Evolutionary conservation across 1,140 invertebrate genomes (phyloP), one percentile per base, ranked within the genome.

Genomic region (Diorhabda sublineata): DNA sequence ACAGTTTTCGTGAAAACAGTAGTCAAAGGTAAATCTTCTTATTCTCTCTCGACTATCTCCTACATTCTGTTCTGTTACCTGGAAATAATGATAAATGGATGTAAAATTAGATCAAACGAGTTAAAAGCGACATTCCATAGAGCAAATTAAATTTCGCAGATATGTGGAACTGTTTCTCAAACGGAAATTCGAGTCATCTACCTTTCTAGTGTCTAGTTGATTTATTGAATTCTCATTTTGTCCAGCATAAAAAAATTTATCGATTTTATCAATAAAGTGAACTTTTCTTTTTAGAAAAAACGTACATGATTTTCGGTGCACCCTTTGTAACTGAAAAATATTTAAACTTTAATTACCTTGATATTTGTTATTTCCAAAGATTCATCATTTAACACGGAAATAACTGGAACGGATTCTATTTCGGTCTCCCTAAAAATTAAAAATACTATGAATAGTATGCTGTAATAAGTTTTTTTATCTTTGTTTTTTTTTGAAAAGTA

Each of bases 1-100:
- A 42, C 85, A 85, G 71, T 85, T 80, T 43, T 82, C 78, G 57
- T 84, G 82, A 79, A 91, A 92, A 44, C 89, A 90, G 72, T 88
- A 89, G 77, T 92, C 89, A 75, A 90, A 90, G 44, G 84, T 83
- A 81, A 91, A 91, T 71, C 86, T 84, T 45, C 88, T 85, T 4
- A 86, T 83, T 42, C 89, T 84, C 77, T 88, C 85, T 3, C 89
- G 82, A 73, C 88, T 90, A 75, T 90, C 87, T 0, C 86, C 88
- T 3, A 85, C 84, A 77, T 86, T 85, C 74, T 85, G 85, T 52
- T 85, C 83, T 8, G 86, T 86, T 42, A 90, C 87, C 86, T 90
- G 79, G 41, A 82, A 78, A 69, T 62, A 26, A 26, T 5, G 8
- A 67, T 58, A 9, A 66, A 43, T 44, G 26, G 58, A 56, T 61